phyloP scores from a whole-genome alignment of 1,140 invertebrate genomes.

The Trialeurodes vaporariorum region DNA sequence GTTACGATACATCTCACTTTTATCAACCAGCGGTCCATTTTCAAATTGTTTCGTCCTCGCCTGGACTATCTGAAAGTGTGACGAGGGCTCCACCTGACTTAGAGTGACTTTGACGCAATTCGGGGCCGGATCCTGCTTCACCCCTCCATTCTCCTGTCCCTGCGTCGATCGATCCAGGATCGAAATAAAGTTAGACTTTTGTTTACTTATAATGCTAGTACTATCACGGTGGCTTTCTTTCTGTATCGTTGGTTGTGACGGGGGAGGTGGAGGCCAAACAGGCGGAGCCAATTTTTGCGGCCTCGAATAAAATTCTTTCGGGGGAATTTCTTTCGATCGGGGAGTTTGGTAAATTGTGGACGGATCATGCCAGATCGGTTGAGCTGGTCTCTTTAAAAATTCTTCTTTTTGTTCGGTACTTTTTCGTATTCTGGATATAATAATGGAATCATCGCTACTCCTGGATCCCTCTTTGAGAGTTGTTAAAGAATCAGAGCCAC shows the following conservation, averaged over 20 bases:
- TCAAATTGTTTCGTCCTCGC: slow-evolving; percentile 62
- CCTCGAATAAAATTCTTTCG: slow-evolving; percentile 59
- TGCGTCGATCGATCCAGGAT: background rate
- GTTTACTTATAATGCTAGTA: background rate
- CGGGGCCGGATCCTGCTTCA: background rate
- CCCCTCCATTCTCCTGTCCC: background rate
- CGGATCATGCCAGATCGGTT: slow-evolving; percentile 38
- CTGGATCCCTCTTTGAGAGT: slow-evolving; percentile 26
- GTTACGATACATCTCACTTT: slow-evolving; percentile 55
- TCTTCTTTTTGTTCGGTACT: slow-evolving; percentile 79
- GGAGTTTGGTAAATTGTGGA: slow-evolving; percentile 23
- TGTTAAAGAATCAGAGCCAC: background rate
- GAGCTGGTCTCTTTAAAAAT: slow-evolving; percentile 60
- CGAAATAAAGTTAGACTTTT: background rate
- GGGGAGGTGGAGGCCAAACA: slow-evolving; percentile 51
- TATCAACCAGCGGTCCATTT: slow-evolving; percentile 40
- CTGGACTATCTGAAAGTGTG: slow-evolving; percentile 46
- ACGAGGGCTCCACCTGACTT: background rate
- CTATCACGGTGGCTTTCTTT: too few relatives aligned
- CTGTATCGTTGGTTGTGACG: background rate
- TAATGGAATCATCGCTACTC: slow-evolving; percentile 51
- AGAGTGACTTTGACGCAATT: background rate
- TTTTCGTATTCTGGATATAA: slow-evolving; percentile 58
- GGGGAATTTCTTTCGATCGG: slow-evolving; percentile 36
- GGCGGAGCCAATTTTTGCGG: slow-evolving; percentile 60